Evolutionary conservation across 2,797 vertebrate genomes (phyloP), one percentile per base, ranked within the genome.

Genomic region (Poeciliopsis presidionis): DNA sequence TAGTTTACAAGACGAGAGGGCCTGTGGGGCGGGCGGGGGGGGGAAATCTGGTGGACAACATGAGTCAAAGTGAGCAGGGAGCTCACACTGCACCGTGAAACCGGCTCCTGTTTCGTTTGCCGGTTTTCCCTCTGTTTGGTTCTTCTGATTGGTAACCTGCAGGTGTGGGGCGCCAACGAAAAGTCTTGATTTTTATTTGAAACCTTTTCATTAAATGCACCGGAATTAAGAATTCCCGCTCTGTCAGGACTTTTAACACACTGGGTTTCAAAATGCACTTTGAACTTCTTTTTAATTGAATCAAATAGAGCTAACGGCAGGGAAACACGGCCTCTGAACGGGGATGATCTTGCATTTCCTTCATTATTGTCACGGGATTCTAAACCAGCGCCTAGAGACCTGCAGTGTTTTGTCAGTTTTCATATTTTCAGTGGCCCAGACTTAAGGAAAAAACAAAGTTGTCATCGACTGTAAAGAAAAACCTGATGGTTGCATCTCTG

Each of bases 1-100:
- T 8, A 63, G 14, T 76, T 88, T 81, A 82, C 82, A 36, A 63
- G 16, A 63, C 7, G 33, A 36, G 36, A 39, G 5, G 36, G 36
- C 36, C 36, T 5, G n/a, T 7, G 30, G 30, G 33, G 33, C 20
- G 39, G 33, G 33, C 0, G 33, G 33, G 0, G 36, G 36, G 36
- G 5, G 36, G n/a, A n/a, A n/a, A 39, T 39, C 36, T 39, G 36
- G 36, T 39, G 5, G 36, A 39, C 36, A 39, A 39, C 33, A 20
- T 39, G 61, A 22, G 33, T 65, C 33, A 20, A 63, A 39, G 33
- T 39, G 36, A 22, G 7, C 33, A 65, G 18, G 28, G 9, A 39
- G 18, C 49, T 39, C 2, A 39, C 6, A 2, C 18, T 65, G 18
- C 33, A 2, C 61, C 18, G 33, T 11, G 9, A 65, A 39, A 65